Base-by-base conservation (phyloP, 1,140 invertebrate species). In the Eueides isabella region DNA sequence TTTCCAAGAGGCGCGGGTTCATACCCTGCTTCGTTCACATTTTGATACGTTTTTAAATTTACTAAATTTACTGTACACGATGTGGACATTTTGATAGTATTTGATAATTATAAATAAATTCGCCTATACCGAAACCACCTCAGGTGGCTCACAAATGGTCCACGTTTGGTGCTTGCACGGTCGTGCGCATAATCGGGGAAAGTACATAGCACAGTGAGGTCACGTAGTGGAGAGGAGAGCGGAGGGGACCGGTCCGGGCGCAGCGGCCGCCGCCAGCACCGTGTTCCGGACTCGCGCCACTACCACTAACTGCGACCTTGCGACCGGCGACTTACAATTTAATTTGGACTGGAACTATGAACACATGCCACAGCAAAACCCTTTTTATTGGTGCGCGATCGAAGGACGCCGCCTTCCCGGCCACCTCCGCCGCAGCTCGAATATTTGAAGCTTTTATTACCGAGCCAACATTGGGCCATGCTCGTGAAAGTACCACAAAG, bases 301-400 rank as follows among this genome's bases (percentile, higher is more conserved):
- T 65, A 35, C 65, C 14, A 23, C 68, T 71, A 72, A 75, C 74
- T 55, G 55, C 71, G 70, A 68, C 79, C 79, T 78, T 85, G 61
- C 38, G 65, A 44, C 44, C 12, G 30, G 64, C 63, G 55, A 33
- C 67, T 65, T 72, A 82, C 35, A 61, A 77, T 67, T 66, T 66
- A 72, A 65, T 76, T 79, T 72, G 3, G 26, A 12, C 23, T 72
- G 67, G 61, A 64, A 67, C 66, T 67, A 48, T 9, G 71, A 31
- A 61, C 67, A 64, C 66, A 64, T 19, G 62, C 73, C 75, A 74
- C 84, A 80, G 82, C 81, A 81, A 84, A 86, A 85, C 82, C 82
- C 85, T 85, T 86, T 88, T 88, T 86, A 86, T 84, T 84, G 78
- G 80, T 78, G 67, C 72, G 70, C 71, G 63, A 80, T 73, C 84